Base-by-base conservation (phyloP, 92 coral and sea anemone species). In the Phenganax stokvisi region DNA sequence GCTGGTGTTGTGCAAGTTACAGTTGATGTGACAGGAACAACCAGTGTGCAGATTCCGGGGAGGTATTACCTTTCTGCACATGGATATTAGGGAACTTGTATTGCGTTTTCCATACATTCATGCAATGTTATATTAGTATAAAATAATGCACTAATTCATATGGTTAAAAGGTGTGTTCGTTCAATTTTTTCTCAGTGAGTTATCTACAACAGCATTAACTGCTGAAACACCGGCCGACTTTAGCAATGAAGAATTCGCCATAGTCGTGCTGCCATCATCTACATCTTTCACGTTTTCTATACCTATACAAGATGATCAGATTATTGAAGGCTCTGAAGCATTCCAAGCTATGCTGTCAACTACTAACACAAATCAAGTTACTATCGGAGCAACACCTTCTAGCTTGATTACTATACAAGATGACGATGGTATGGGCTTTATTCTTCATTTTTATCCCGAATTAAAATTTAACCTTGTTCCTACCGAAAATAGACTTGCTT, bases 401-500 rank as follows among this genome's bases (percentile, higher is more conserved):
- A 20, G 57, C 10, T 29, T 8, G 59, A 20, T 73, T 12, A 73
- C 57, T 1, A 73, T 73, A 51, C 51, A 51, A 1, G 77, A 73
- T 20, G 28, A 73, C 52, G 77, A 73, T 73, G 51, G 77, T 73
- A 73, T 44, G 77, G 47, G 47, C 47, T 37, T 37, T 37, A 37
- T 37, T 37, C 3, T 37, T 37, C 47, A 37, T 5, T 37, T 37
- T 5, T 5, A 37, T 37, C 47, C 5, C 47, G 47, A 37, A 37
- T 37, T 37, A 37, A 37, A 37, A 37, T 37, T 37, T 37, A 37
- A 37, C 2, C 47, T 37, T 37, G 47, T 37, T 37, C 47, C 47
- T 37, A 5, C 47, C 47, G 5, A 37, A 37, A 37, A 2, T 37
- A 37, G 47, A 37, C 47, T 37, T 37, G 47, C 47, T 37, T 37